phyloP scores from a whole-genome alignment of 2,113 vertebrate genomes.

The Scartelaos histophorus region DNA sequence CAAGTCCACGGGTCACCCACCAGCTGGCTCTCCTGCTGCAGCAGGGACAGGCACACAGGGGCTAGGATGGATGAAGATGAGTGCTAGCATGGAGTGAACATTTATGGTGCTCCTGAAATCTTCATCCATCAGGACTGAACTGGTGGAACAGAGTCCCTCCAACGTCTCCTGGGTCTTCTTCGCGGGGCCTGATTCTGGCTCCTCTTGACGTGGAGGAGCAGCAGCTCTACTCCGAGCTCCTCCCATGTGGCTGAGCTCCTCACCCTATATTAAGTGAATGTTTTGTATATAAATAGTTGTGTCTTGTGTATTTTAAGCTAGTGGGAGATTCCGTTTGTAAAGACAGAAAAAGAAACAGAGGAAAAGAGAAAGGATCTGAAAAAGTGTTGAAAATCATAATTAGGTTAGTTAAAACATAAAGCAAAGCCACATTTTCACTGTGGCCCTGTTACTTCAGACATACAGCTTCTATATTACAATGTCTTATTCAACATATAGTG shows the following conservation, averaged over 20 bases:
- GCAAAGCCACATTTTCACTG: neutral
- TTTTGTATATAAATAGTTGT: neutral
- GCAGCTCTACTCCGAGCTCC: too few relatives aligned
- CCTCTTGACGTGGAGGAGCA: too few relatives aligned
- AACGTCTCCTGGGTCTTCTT: too few relatives aligned
- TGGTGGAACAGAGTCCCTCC: too few relatives aligned
- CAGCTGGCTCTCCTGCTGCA: slow-evolving; percentile 48
- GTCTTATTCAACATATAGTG: neutral
- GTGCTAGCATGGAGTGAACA: slow-evolving; percentile 61
- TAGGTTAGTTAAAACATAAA: neutral
- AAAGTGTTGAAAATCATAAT: neutral
- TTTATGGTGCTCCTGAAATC: slow-evolving; percentile 48
- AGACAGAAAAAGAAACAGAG: neutral
- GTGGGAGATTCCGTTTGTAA: neutral
- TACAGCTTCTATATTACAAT: neutral
- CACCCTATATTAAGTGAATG: too few relatives aligned
- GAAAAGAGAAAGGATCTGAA: neutral
- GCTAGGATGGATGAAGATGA: slow-evolving; percentile 61
- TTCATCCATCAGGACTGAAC: slow-evolving; percentile 29
- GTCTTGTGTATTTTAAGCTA: neutral
- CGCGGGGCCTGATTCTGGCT: too few relatives aligned
- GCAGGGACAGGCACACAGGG: slow-evolving; percentile 20
- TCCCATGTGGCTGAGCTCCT: too few relatives aligned
- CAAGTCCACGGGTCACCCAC: slow-evolving; percentile 52
- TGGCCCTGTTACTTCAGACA: neutral